A percentile compares a stretch with the other conserved stretches of the same genome.
Evolutionary conservation across 2,797 vertebrate genomes (phyloP).

Genomic region (Pogonophryne albipinna): DNA sequence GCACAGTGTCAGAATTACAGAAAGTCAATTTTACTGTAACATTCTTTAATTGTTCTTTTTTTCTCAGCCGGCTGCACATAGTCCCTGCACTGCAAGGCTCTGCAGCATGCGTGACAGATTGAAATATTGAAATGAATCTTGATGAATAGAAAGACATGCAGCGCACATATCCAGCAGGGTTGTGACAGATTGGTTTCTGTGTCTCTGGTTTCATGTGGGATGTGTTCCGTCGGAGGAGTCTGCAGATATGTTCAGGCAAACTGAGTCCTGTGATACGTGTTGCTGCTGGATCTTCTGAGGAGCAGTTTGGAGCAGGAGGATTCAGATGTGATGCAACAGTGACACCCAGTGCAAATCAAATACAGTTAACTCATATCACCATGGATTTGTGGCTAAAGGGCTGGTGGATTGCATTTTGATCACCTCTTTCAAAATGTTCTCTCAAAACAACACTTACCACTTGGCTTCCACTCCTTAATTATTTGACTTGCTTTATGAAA

Average conservation of each 20-base stretch:
- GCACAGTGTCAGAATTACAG: constrained; percentile 23
- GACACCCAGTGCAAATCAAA: constrained; percentile 74
- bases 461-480: not conserved
- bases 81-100: not conserved
- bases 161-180: constrained; percentile 45
- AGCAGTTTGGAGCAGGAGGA: not conserved
- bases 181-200: constrained; percentile 44
- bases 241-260: constrained; percentile 27
- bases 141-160: constrained; percentile 55
- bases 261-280: constrained; percentile 8
- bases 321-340: constrained; percentile 71
- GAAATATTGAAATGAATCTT: constrained; percentile 66
- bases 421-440: not conserved
- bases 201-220: constrained; percentile 32
- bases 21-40: constrained; percentile 53
- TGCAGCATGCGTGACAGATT: constrained; percentile 58
- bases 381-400: not conserved
- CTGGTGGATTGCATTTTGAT: not conserved
- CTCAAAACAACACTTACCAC: not conserved
- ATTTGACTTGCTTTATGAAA: not conserved
- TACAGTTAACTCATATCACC: not conserved
- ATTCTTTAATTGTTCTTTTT: constrained; percentile 36
- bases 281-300: not conserved
- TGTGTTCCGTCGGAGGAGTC: constrained; percentile 30
- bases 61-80: constrained; percentile 34